A percentile compares a stretch with the other conserved stretches of the same genome.
These are phyloP conservation scores for Anisognathus igniventris DNA, from an alignment of 2,797 vertebrate genomes.

Conservation along the genomic window DNA sequence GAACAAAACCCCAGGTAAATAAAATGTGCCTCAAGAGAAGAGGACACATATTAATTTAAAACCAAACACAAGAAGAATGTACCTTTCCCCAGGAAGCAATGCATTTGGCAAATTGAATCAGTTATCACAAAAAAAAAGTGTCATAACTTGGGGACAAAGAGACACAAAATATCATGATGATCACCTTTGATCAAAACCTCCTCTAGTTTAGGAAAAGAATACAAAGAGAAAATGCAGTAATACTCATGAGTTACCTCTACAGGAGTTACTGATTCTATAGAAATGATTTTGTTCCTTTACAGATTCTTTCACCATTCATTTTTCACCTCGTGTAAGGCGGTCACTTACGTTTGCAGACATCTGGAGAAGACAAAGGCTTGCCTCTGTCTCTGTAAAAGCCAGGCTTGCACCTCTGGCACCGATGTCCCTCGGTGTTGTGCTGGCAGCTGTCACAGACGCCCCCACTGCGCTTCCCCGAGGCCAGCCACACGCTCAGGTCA, in stretches of 20 bases:
- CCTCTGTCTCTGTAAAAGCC: constrained; percentile 80
- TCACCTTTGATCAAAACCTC: not conserved
- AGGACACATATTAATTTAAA: not conserved
- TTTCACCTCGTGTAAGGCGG: accelerated
- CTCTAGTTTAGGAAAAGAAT: not conserved
- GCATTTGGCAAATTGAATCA: not conserved
- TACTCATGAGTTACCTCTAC: not conserved
- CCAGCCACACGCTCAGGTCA: constrained; percentile 79
- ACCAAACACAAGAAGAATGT: not conserved
- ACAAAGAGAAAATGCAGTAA: not conserved
- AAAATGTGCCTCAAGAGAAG: not conserved
- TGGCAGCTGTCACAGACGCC: constrained; percentile 83
- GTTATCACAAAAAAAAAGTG: not conserved
- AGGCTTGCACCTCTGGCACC: constrained; percentile 83
- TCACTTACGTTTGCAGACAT: constrained; percentile 84
- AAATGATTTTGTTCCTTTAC: not conserved
- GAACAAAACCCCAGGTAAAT: not conserved
- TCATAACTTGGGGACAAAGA: not conserved
- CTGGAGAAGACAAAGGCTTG: constrained; percentile 74
- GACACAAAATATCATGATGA: not conserved
- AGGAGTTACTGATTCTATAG: not conserved
- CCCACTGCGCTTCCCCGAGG: constrained; percentile 78
- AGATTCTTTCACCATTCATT: not conserved
- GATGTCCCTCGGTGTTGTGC: constrained; percentile 84
- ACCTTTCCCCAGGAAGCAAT: not conserved